phyloP scores from a whole-genome alignment of 2,797 vertebrate species.

The Aulostomus chinensis region DNA sequence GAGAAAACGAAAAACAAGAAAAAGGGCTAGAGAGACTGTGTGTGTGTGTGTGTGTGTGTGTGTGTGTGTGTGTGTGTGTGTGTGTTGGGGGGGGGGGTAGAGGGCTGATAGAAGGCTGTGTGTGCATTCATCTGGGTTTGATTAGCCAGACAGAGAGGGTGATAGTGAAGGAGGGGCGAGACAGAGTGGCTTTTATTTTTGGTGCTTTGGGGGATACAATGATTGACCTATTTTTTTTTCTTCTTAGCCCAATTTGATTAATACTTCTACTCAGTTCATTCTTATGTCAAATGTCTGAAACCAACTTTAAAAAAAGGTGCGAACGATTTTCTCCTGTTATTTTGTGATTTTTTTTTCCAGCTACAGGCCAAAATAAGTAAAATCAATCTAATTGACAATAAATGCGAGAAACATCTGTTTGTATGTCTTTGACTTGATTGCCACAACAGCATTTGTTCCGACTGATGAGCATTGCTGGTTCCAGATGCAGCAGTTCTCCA shows the following conservation, averaged over 20 bases:
- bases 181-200: conserved; percentile 60
- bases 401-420: too few relatives aligned
- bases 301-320: neutral
- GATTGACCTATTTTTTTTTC: conserved; percentile 47
- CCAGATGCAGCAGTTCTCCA: too few relatives aligned
- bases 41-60: too few relatives aligned
- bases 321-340: too few relatives aligned
- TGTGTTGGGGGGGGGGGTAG: conserved; percentile 3
- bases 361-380: too few relatives aligned
- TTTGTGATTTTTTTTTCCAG: too few relatives aligned
- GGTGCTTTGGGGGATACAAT: conserved; percentile 36
- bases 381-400: too few relatives aligned
- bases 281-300: conserved; percentile 4
- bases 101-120: conserved; percentile 35
- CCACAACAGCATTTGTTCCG: too few relatives aligned
- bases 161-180: conserved; percentile 36
- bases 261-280: conserved; percentile 10
- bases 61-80: too few relatives aligned
- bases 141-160: conserved; percentile 62
- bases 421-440: too few relatives aligned
- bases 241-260: conserved; percentile 7
- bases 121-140: conserved; percentile 71
- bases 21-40: too few relatives aligned
- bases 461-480: too few relatives aligned
- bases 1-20: conserved; percentile 47